Evolutionary conservation across 2,797 vertebrate genomes (phyloP), one percentile per base, ranked within the genome.

Genomic region (Lemur catta): DNA sequence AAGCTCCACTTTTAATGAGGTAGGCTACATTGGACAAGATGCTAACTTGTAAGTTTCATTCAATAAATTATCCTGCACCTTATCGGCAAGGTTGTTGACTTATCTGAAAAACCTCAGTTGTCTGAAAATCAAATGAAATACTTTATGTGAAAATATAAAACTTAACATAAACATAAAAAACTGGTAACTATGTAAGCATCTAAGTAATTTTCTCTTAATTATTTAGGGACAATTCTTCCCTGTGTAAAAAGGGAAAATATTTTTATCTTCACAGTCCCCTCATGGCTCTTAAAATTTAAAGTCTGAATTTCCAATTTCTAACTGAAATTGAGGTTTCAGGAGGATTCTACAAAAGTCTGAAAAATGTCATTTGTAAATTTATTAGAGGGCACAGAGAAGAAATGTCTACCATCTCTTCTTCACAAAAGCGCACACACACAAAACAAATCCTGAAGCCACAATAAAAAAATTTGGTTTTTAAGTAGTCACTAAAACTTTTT

Each of bases 241-340:
- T 84, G 18, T 59, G 28, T 61, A 38, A 87, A 93, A 92, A 63
- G 75, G 57, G 17, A 95, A 82, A 43, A 88, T 46, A 61, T 69
- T 69, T 65, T 96, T 90, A 80, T 88, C 38, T 65, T 72, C 48
- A 79, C 11, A 84, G 65, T 0, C 26, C 24, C 59, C 65, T 91
- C 15, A n/a, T 41, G 74, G 74, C 50, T 96, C 48, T 93, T 95
- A 92, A 89, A 94, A 95, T 74, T 96, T 43, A 92, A 55, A 97
- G 28, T 46, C 30, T 57, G 55, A 57, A 57, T 24, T 57, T 57
- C 3, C 1, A 57, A 57, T 57, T 57, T 57, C 55, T 57, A 22
- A 78, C 5, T 81, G 20, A 92, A 94, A 88, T 7, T 71, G 43
- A 87, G 30, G n/a, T 91, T 95, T 92, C 74, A 93, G 86, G 24